A percentile compares a stretch with the other conserved stretches of the same genome.
Evolutionary conservation across 2,888 invertebrate species (phyloP).

Genomic region (Dione juno): DNA sequence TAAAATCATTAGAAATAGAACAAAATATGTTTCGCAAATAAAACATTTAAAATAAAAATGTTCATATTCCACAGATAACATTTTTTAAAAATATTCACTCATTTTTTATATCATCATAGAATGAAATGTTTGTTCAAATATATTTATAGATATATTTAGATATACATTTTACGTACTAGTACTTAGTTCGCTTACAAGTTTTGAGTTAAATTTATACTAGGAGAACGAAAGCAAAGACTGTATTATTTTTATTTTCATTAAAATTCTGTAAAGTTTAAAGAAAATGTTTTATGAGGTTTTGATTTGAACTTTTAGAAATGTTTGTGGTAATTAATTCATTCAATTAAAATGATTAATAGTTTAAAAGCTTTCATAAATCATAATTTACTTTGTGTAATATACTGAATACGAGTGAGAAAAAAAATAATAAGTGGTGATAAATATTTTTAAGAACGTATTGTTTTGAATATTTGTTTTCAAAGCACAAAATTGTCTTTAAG

Average conservation of each 20-base stretch:
- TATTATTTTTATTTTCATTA: not conserved
- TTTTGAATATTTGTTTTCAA: conserved; percentile 14
- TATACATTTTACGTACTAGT: not conserved
- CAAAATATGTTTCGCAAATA: not conserved
- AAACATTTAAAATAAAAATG: not conserved
- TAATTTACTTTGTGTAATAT: not conserved
- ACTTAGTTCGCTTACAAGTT: conserved; percentile 18
- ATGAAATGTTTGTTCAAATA: conserved; percentile 8
- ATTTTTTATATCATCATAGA: not conserved
- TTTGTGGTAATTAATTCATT: conserved; percentile 3
- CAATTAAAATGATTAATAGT: conserved; percentile 7
- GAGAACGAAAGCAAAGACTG: not conserved
- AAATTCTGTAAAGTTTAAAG: not conserved
- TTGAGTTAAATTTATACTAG: conserved; percentile 4
- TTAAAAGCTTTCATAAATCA: conserved; percentile 8
- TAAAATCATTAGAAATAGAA: not conserved
- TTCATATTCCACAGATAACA: conserved; percentile 10
- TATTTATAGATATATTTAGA: conserved; percentile 5
- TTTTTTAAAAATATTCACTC: not conserved
- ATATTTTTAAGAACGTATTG: conserved; percentile 1
- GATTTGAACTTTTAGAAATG: not conserved
- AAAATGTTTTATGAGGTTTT: not conserved
- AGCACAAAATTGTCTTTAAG: not conserved
- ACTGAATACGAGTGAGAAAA: not conserved
- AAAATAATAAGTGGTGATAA: conserved; percentile 11